These are phyloP conservation scores for Salmo trutta DNA, from an alignment of 2,797 vertebrate genomes.

Conservation along the genomic window DNA sequence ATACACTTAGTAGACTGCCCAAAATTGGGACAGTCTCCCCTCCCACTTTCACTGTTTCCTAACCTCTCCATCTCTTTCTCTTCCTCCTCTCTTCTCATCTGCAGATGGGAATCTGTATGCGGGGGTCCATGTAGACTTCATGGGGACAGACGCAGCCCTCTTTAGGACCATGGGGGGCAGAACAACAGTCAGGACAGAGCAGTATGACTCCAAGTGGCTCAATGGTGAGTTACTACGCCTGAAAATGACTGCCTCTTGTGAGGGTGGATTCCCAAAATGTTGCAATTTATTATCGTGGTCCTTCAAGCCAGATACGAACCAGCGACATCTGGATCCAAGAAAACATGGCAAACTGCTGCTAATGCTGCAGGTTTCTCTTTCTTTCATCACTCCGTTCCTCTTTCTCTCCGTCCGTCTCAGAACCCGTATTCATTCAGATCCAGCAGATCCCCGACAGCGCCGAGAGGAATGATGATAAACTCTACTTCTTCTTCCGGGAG, in stretches of 20 bases:
- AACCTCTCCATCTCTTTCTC: neutral
- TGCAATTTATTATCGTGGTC: neutral
- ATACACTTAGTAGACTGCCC: neutral
- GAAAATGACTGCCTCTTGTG: neutral
- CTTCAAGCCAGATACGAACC: neutral
- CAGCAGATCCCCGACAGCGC: slow-evolving; percentile 82
- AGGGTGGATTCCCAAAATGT: neutral
- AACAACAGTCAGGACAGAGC: slow-evolving; percentile 79
- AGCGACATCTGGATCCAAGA: neutral
- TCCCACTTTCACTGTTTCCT: neutral
- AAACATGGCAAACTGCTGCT: neutral
- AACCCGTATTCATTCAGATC: slow-evolving; percentile 82
- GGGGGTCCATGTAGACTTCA: slow-evolving; percentile 83
- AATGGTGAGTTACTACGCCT: slow-evolving; percentile 71
- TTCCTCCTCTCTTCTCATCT: neutral
- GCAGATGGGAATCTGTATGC: slow-evolving; percentile 81
- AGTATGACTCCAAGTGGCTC: slow-evolving; percentile 84
- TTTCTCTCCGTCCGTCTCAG: slow-evolving; percentile 49
- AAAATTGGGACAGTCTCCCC: neutral
- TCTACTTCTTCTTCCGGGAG: slow-evolving; percentile 86
- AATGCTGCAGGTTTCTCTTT: neutral
- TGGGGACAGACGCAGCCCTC: slow-evolving; percentile 81
- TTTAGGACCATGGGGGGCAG: slow-evolving; percentile 82
- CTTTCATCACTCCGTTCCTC: neutral
- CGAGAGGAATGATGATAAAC: slow-evolving; percentile 83